A percentile compares a stretch with the other conserved stretches of the same genome.
These are phyloP conservation scores for Heterodera schachtii DNA, from an alignment of 1,140 invertebrate species.

Conservation along the genomic window DNA sequence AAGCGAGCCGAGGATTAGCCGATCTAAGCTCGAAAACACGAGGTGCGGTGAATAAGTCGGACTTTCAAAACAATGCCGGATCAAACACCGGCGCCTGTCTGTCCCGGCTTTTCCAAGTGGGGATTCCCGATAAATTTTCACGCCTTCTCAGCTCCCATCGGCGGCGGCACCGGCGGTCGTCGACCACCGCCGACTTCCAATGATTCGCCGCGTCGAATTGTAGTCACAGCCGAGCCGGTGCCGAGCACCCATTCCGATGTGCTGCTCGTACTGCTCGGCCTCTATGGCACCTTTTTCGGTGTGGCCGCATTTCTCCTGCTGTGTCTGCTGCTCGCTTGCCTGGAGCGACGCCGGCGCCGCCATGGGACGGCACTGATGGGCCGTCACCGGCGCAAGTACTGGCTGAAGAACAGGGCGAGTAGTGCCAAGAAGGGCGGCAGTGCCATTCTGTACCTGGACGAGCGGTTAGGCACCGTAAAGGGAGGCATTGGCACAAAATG, in stretches of 20 bases:
- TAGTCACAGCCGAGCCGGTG: conserved; percentile 21
- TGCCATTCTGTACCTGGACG: conserved; percentile 14
- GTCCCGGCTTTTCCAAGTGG: no score
- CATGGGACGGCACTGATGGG: not conserved
- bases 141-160: not conserved
- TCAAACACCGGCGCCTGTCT: no score
- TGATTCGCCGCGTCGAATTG: not conserved
- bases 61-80: no score
- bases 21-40: not conserved
- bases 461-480: conserved; percentile 1
- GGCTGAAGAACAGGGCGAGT: not conserved
- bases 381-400: not conserved
- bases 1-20: not conserved
- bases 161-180: not conserved
- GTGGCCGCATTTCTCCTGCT: conserved; percentile 23
- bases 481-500: not conserved
- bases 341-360: conserved; percentile 19
- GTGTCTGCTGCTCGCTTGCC: conserved; percentile 19
- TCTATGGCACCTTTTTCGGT: conserved; percentile 23
- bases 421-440: not conserved
- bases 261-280: conserved; percentile 22
- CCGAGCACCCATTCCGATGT: conserved; percentile 12
- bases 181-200: not conserved
- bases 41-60: not conserved
- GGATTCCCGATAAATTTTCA: not conserved